Evolutionary conservation across 53 echinoderm and acorn worm species (phyloP), one percentile per base, ranked within the genome.

Genomic region (Mesocentrotus franciscanus): DNA sequence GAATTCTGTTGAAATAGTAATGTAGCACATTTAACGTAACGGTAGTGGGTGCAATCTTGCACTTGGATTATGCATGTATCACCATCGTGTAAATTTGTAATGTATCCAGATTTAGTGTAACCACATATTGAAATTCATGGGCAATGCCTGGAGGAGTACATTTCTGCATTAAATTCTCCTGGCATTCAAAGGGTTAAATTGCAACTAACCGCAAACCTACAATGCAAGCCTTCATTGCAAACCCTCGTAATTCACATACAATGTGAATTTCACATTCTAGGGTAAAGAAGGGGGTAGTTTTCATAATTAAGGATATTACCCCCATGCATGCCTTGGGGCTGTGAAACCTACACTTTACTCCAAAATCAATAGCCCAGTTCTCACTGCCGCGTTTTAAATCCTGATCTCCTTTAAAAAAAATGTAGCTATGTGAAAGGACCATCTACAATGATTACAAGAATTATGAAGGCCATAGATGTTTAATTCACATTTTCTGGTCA

Each of bases 341-440:
- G 56, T 87, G 87, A 29, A 87, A 87, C 18, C 87, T 87, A 87
- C 87, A 87, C 87, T 87, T 87, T 87, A 87, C 58, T 27, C 87
- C 58, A 58, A 87, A 87, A 87, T 87, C 87, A 58, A 87, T 87
- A 87, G 87, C 16, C 16, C 13, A 27, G 58, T 87, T 87, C 58
- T 9, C 87, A 87, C 87, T 58, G 20, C 13, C 27, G 10, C 24
- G 18, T 24, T 87, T 75, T 56, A 13, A 26, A 58, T 87, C 56
- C 27, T 30, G 84, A 84, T 84, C 16, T 34, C 36, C 42, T 49
- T 49, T 0, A 24, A 84, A 84, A 49, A 49, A 49, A 49, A 49
- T 4, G 1, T 6, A 42, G 84, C 49, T 49, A 9, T 84, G 84
- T 84, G 84, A 49, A 84, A 84, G 36, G 15, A 18, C 4, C 49